Base-by-base conservation (phyloP, 2,888 invertebrate genomes). In the Petrophora chlorosata region DNA sequence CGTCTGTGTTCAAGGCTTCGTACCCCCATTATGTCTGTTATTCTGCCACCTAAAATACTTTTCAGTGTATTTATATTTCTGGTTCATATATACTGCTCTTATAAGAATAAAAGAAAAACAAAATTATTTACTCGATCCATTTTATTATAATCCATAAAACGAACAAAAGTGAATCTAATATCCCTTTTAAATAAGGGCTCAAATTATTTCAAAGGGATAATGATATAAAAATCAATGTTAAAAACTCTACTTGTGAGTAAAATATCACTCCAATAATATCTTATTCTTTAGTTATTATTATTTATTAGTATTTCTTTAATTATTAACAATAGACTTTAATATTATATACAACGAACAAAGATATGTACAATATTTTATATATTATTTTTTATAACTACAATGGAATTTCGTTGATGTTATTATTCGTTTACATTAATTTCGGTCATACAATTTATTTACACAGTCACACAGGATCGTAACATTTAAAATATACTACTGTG, bases 131-230 rank as follows among this genome's bases (percentile, higher is more conserved):
- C 40, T 50, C 38, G 26, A 54, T 54, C 43, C 39, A 42, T 67
- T 77, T 77, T 78, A 77, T 78, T 80, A 69, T 66, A 75, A 68
- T 66, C 49, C 53, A 63, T 61, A 58, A 69, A 44, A 54, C 61
- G 63, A 51, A 54, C 46, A 67, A 63, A 73, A 68, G 52, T 67
- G 58, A 72, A 55, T 76, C 62, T 76, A 79, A 87, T 87, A 90
- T 88, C 87, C 90, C 89, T 83, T 85, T 85, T 73, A 85, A 89
- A 90, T 87, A 88, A 81, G 90, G 89, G 88, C 90, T 89, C 88
- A 85, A 78, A 81, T 83, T 88, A 88, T 86, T 87, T 86, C 56
- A 85, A 89, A 88, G 88, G 89, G 88, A 88, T 88, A 88, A 14
- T 80, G 64, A 67, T 70, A 65, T 36, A 65, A 73, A 42, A 25